Conservation (phyloP, 2,888 invertebrate species). For the Luffia ferchaultella region DNA sequence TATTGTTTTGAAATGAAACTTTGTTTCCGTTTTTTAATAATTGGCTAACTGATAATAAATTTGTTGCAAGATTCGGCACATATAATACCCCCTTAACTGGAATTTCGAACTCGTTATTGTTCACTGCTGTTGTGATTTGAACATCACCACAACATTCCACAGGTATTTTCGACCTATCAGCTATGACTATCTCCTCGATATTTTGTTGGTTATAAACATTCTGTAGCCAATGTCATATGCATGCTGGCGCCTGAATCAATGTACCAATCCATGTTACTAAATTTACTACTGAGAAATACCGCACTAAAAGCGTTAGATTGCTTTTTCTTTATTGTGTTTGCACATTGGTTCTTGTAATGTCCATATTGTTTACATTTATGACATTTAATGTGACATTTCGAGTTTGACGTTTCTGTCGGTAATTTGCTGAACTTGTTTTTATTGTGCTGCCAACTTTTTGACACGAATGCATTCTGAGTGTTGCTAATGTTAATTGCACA, state of each 20-base stretch:
- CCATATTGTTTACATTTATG: neutral
- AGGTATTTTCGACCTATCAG: neutral
- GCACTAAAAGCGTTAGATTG: neutral
- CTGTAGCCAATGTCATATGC: slow-evolving; percentile 1
- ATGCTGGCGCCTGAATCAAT: slow-evolving; percentile 4
- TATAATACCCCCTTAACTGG: slow-evolving; percentile 13
- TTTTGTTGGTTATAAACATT: neutral
- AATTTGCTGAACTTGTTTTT: too few relatives aligned
- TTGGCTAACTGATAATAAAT: slow-evolving; percentile 5
- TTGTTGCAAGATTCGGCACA: slow-evolving; percentile 11
- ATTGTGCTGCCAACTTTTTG: neutral
- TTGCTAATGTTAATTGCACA: too few relatives aligned
- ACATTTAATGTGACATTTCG: neutral
- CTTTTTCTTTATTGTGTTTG: neutral
- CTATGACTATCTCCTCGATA: neutral
- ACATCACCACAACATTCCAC: neutral
- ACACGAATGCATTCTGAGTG: neutral
- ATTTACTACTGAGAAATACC: neutral
- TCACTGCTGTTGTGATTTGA: neutral
- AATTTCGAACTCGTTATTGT: slow-evolving; percentile 3
- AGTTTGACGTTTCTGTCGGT: neutral
- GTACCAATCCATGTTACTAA: neutral
- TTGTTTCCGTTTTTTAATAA: slow-evolving; percentile 1
- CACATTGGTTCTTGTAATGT: neutral
- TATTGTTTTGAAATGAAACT: neutral